Base-by-base conservation (phyloP, 2,797 vertebrate species). In the Tiaroga cobitis region DNA sequence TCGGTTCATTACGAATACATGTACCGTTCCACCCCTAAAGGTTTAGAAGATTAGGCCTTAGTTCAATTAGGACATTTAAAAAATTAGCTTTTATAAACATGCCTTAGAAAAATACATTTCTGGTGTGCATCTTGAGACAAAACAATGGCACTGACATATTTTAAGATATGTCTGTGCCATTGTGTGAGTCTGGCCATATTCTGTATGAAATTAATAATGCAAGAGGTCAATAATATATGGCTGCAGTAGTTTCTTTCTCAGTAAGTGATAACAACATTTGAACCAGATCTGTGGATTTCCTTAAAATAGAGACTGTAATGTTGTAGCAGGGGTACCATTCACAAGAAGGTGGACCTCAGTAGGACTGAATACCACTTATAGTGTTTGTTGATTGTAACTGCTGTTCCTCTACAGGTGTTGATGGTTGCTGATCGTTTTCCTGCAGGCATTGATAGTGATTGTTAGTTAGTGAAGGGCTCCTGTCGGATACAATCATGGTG, bases 401-500 rank as follows among this genome's bases (percentile, higher is more conserved):
- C 5, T 80, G 56, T 80, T 37, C 10, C n/a, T 74, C 43, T 41
- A 24, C 84, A 85, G 56, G 84, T 73, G 56, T 85, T 84, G 72
- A 75, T 51, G 59, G 5, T 65, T 5, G 8, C 29, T 61, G 11
- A 18, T 73, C 1, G 10, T 59, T 82, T 24, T 61, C 54, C 54
- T 61, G 34, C 39, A 61, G 19, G 6, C n/a, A 34, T 15, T 39
- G 8, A 69, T 72, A 13, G 61, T 68, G 95, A 98, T 80, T 97
- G 97, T 92, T 96, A 96, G 0, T 95, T 98, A 0, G 97, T 96
- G 90, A 96, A 96, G 90, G 96, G 96, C 91, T 98, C 97, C 94
- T 96, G 94, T 91, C 94, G 82, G 80, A 98, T 77, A 76, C 84
- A 95, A 96, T 95, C 95, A 99, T 99, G 98, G 98, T 99, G 94